These are phyloP conservation scores for Temnothorax longispinosus DNA, from an alignment of 1,140 invertebrate species.

Conservation along the genomic window DNA sequence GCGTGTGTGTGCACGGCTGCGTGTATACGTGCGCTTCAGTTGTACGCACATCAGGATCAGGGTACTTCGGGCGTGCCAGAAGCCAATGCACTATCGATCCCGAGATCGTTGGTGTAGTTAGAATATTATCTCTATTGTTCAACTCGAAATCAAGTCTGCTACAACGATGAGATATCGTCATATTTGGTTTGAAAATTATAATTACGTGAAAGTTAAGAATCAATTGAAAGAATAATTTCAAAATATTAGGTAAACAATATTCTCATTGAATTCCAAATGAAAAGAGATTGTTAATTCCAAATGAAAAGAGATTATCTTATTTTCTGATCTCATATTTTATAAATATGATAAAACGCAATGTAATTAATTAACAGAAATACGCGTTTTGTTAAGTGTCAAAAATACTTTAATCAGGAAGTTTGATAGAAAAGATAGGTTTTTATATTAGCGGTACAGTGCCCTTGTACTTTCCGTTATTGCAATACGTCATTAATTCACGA, in stretches of 20 bases:
- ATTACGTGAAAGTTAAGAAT: neutral
- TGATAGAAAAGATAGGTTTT: neutral
- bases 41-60: constrained; percentile 9
- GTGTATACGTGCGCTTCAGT: neutral
- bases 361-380: neutral
- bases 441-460: neutral
- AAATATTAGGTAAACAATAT: neutral
- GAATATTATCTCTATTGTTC: constrained; percentile 42
- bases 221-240: neutral
- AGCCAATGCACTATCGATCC: constrained; percentile 63
- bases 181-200: neutral
- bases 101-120: constrained; percentile 38
- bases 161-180: neutral
- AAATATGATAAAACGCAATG: neutral
- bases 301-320: too few species aligned
- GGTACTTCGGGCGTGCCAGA: constrained; percentile 47
- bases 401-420: neutral
- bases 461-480: neutral
- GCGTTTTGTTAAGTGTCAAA: neutral
- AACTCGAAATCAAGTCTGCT: neutral
- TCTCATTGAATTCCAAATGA: neutral
- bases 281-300: neutral
- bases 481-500: neutral
- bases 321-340: neutral
- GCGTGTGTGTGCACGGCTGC: neutral